Conservation (phyloP, 2,888 invertebrate species). For the Calliopum simillimum region DNA sequence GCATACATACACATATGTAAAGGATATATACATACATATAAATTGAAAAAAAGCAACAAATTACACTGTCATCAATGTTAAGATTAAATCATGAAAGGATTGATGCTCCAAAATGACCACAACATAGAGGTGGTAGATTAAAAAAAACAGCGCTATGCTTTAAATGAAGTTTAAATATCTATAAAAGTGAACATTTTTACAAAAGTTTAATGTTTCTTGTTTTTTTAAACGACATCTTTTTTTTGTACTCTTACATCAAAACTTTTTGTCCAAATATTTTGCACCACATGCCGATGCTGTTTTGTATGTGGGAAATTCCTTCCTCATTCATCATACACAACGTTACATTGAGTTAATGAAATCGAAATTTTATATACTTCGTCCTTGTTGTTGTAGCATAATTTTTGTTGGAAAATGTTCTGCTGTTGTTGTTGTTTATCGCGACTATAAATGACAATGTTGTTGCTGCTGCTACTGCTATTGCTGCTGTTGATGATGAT, state of each 20-base stretch:
- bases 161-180: background rate
- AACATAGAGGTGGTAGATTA: slow-evolving; percentile 19
- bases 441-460: background rate
- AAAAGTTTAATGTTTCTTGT: too few relatives aligned
- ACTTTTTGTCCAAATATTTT: too few relatives aligned
- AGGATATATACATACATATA: slow-evolving; percentile 8
- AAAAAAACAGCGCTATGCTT: background rate
- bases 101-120: slow-evolving; percentile 30
- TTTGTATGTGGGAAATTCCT: too few relatives aligned
- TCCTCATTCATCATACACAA: too few relatives aligned
- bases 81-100: slow-evolving; percentile 37
- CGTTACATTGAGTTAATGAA: slow-evolving; percentile 27
- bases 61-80: slow-evolving; percentile 32
- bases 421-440: background rate
- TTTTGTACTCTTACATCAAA: too few relatives aligned
- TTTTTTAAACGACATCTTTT: too few relatives aligned
- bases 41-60: slow-evolving; percentile 13
- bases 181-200: background rate
- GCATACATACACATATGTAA: too few relatives aligned
- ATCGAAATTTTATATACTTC: slow-evolving; percentile 25
- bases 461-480: background rate
- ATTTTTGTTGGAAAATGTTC: background rate
- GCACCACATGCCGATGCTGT: too few relatives aligned
- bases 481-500: slow-evolving; percentile 27
- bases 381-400: background rate